Conservation (phyloP, 1,140 invertebrate species). For the Meloidogyne hapla region DNA sequence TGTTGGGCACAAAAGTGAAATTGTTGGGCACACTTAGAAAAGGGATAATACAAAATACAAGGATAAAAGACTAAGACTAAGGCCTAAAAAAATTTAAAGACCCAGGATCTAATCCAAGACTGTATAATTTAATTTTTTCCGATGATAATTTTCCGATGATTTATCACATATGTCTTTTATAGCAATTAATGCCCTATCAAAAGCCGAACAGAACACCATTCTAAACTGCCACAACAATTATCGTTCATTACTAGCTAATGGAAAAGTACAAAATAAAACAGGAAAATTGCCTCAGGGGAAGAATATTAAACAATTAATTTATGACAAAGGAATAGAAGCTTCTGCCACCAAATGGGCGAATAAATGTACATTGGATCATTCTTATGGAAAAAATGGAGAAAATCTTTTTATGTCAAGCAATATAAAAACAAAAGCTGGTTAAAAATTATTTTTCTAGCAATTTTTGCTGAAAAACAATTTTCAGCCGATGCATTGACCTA, state of each 20-base stretch:
- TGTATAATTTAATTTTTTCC: too few relatives aligned
- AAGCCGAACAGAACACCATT: neutral
- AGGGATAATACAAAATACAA: too few relatives aligned
- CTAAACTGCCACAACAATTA: slow-evolving; percentile 14
- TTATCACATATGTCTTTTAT: too few relatives aligned
- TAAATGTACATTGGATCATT: neutral
- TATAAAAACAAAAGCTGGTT: neutral
- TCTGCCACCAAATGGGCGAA: neutral
- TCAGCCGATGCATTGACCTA: neutral
- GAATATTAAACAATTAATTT: slow-evolving; percentile 1
- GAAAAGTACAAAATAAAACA: neutral
- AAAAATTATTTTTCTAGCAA: neutral
- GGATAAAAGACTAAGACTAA: too few relatives aligned
- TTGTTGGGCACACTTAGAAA: too few relatives aligned
- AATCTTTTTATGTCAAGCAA: slow-evolving; percentile 5
- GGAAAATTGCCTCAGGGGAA: neutral
- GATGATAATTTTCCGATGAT: too few relatives aligned
- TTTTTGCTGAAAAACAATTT: too few relatives aligned
- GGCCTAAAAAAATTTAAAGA: too few relatives aligned
- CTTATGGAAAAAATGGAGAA: slow-evolving; percentile 7
- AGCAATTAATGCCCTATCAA: neutral
- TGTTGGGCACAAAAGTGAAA: too few relatives aligned
- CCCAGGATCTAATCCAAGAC: too few relatives aligned
- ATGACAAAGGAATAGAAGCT: neutral
- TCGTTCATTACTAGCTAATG: neutral